Evolutionary conservation across 1,140 invertebrate species (phyloP).

Genomic region (Trichoplusia ni): DNA sequence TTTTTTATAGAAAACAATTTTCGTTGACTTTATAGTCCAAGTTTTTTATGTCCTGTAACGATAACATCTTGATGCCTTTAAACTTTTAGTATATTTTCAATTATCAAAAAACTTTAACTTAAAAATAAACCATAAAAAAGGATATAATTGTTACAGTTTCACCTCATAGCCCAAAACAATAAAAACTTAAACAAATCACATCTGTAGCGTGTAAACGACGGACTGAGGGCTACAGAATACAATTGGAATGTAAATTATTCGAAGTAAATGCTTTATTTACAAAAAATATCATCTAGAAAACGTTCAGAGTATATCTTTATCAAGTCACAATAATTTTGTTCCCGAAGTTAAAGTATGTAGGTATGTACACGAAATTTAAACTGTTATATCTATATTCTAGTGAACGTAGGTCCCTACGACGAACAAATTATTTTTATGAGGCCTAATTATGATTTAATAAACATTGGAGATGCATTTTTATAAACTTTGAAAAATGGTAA

Average conservation of each 20-base stretch:
- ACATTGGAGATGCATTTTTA: conserved; percentile 9
- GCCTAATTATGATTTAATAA: conserved; percentile 1
- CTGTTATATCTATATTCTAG: conserved; percentile 8
- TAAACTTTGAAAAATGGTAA: conserved; percentile 7
- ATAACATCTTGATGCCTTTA: too few species aligned
- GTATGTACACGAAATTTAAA: conserved; percentile 22
- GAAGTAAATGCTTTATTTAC: conserved; percentile 60
- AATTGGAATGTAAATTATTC: conserved; percentile 66
- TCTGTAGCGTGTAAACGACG: conserved; percentile 21
- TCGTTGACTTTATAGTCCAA: too few species aligned
- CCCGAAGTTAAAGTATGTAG: conserved; percentile 49
- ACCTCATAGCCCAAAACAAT: neutral
- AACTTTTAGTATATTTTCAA: too few species aligned
- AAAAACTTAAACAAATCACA: neutral
- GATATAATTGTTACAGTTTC: neutral
- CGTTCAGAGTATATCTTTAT: conserved; percentile 40
- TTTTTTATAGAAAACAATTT: too few species aligned
- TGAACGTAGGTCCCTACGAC: conserved; percentile 8
- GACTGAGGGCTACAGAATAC: conserved; percentile 54
- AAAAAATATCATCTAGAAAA: conserved; percentile 42
- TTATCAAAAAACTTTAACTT: neutral
- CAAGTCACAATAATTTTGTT: conserved; percentile 58
- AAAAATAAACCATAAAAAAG: too few species aligned
- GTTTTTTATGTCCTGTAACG: too few species aligned
- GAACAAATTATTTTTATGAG: conserved; percentile 8